Evolutionary conservation across 2,113 vertebrate species (phyloP), one percentile per base, ranked within the genome.

Genomic region (Ammospiza nelsoni): DNA sequence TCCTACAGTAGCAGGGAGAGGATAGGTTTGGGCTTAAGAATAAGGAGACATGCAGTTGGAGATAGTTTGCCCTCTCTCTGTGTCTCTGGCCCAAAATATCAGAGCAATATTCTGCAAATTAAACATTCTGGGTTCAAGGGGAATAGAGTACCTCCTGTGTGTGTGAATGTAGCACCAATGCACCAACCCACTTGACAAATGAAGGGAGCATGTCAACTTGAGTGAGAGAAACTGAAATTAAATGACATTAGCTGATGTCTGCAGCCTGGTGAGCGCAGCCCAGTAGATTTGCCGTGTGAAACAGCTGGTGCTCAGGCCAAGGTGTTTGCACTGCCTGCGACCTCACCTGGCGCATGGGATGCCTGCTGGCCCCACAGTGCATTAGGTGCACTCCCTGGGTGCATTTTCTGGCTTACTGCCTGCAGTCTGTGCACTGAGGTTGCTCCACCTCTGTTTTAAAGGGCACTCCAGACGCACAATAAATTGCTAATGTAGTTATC

Each of bases 311-410:
- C 74, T 59, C 43, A 27, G 73, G 15, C 51, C 41, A 25, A n/a
- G 1, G 39, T 0, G 0, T 43, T 28, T 6, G 18, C 65, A 8
- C 17, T 7, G 35, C 22, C 63, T 69, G n/a, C 1, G 2, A 39
- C 44, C 29, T 76, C 3, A 2, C 31, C 14, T 19, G 0, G 7
- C 15, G 20, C 41, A 41, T 41, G 41, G 41, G 41, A 41, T 41
- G 41, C 41, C 41, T 41, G 41, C 41, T 14, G 41, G 41, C 41
- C 41, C 14, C 41, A 15, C 41, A 41, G 13, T 41, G 13, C 1
- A 1, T 46, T 37, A 46, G 68, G 6, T 27, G 33, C 1, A 0
- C 23, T 63, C 37, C 35, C 2, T 13, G 55, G 39, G 27, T 43
- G 35, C 3, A 0, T 63, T 84, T 84, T 35, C 27, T 67, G 48